Percentiles rank a stretch among this genome's conserved stretches.
Evolutionary conservation across 2,797 vertebrate species (phyloP).

Genomic region (Acestrorhynchus altus): DNA sequence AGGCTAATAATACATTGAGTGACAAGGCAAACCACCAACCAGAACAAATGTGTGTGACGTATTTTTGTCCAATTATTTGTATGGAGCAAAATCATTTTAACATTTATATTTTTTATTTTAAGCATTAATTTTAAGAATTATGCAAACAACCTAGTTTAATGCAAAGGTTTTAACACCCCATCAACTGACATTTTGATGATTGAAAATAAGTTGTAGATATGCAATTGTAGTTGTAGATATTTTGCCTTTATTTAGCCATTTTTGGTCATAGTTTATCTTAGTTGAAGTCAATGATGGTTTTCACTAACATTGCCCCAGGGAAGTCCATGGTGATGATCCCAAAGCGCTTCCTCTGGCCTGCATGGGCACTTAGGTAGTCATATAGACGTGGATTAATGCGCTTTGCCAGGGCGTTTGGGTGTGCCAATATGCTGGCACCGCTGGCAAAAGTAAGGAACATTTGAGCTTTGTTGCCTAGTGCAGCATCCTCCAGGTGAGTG

Average conservation of each 20-base stretch:
- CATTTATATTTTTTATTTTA: too few species aligned
- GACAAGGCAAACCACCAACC: too few species aligned
- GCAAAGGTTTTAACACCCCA: too few species aligned
- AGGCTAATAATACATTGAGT: too few species aligned
- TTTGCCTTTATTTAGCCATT: background rate
- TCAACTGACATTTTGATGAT: too few species aligned
- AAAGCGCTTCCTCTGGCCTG: conserved; percentile 66
- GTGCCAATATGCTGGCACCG: conserved; percentile 79
- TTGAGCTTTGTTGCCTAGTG: conserved; percentile 62
- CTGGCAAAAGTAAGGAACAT: conserved; percentile 85
- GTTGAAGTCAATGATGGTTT: conserved; percentile 80
- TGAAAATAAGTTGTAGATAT: too few species aligned
- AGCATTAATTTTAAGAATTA: too few species aligned
- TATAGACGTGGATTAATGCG: conserved; percentile 76
- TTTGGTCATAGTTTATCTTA: conserved; percentile 43
- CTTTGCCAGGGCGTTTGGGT: conserved; percentile 76
- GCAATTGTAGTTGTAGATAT: too few species aligned
- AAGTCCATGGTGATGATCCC: conserved; percentile 87
- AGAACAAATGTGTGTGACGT: too few species aligned
- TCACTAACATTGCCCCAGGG: conserved; percentile 76
- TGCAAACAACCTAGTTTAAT: too few species aligned
- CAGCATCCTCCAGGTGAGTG: conserved; percentile 76
- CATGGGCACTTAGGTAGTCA: conserved; percentile 70
- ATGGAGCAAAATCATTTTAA: too few species aligned
- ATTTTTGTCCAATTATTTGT: too few species aligned